Base-by-base conservation (phyloP, 2,888 invertebrate genomes). In the Tetragonisca angustula region DNA sequence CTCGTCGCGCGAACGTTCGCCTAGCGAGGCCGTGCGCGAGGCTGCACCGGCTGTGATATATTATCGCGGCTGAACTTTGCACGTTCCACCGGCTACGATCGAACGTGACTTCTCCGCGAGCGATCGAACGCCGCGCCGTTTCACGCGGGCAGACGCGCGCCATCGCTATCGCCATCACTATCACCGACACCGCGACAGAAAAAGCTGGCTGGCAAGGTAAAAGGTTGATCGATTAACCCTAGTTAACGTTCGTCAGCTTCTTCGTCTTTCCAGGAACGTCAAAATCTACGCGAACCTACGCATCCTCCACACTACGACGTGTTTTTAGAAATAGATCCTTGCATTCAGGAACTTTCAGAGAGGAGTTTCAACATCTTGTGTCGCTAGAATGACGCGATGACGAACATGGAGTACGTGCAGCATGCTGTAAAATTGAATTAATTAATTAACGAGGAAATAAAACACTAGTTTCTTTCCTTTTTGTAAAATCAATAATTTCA, bases 31-130 rank as follows among this genome's bases (percentile, higher is more conserved):
- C 61, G 21, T 43, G 32, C 32, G 54, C 73, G 36, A 52, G 6
- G 72, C 70, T 64, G 84, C 86, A 79, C 81, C 84, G 70, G 75
- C 76, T 79, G 79, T 83, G 85, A 87, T 87, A 78, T 83, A 82
- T 88, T 89, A 89, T 89, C 90, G 86, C 76, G 81, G 56, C 74
- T 89, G 90, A 89, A 89, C 90, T 88, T 85, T 84, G 82, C 81
- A 80, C 89, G 89, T 88, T 89, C 82, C 89, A 82, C 85, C 87
- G 86, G 79, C 75, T 81, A 68, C 79, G 84, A 84, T 88, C 79
- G 87, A 89, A 84, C 89, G 88, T 89, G 87, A 90, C 90, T 91
- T 91, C 87, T 91, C 90, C 87, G 82, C 81, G 79, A 83, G 67
- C 87, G 67, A 83, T 76, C 59, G 80, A 79, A 65, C 74, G 69